Evolutionary conservation across 2,113 vertebrate genomes (phyloP), one percentile per base, ranked within the genome.

Genomic region (Ia io): DNA sequence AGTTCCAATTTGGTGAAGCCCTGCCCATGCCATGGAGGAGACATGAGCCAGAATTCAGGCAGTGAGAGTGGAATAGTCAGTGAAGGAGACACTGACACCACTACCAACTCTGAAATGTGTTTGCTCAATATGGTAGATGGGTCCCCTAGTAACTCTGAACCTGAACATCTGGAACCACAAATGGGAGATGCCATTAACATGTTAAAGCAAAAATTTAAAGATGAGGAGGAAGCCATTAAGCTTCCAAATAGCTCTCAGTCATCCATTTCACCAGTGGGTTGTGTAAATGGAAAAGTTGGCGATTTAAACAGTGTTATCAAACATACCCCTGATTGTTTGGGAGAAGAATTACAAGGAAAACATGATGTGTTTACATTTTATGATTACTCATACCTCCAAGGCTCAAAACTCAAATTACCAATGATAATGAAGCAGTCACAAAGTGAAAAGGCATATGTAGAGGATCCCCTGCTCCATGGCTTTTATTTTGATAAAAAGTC

Each of bases 21-120:
- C 42, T 97, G 79, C 95, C 95, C 93, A 9, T 98, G 98, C 93
- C 97, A 98, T 8, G 97, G 98, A 65, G 98, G 98, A 89, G 98
- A 98, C 65, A 97, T 98, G 70, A 97, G 98, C 94, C 98, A 98
- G 42, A 98, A 98, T 94, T 99, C 99, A 2, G 99, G 99, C 95
- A 99, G 99, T 51, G 99, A 99, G 97, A 99, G 99, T 88, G 99
- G 99, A 44, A 99, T 99, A 18, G 98, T 99, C 37, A 99, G 99
- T 93, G 99, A 99, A 12, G 99, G 99, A 63, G 99, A 99, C 71
- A 98, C 97, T 7, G 99, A 99, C 97, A 98, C 97, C n/a, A 98
- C 98, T 1, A 98, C 97, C 20, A 99, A 98, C 97, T 99, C 99
- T 49, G 99, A 99, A 96, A 97, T 96, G 61, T 98, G 98, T 96